phyloP scores from a whole-genome alignment of 2,797 vertebrate genomes.

The Rhincodon typus region DNA sequence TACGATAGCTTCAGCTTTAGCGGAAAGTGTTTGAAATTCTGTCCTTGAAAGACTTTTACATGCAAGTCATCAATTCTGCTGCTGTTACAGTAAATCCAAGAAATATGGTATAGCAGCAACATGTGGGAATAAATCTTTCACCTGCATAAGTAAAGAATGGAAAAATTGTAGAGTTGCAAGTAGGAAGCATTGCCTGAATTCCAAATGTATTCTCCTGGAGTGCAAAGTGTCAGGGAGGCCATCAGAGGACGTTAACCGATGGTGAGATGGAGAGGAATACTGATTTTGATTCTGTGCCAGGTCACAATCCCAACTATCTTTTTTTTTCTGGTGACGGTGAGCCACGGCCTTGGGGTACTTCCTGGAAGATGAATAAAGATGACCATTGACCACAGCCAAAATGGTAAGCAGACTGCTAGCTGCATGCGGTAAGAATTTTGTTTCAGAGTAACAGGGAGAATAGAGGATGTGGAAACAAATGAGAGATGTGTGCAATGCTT shows the following conservation, averaged over 20 bases:
- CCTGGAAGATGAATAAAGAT: neutral
- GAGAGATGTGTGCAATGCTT: too few relatives aligned
- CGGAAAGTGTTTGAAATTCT: neutral
- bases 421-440: neutral
- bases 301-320: neutral
- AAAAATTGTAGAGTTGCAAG: neutral
- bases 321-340: neutral
- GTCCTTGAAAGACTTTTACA: neutral
- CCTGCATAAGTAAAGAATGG: neutral
- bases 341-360: neutral
- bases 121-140: neutral
- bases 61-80: neutral
- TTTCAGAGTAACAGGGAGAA: neutral
- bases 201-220: neutral
- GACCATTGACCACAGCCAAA: neutral
- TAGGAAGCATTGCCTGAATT: neutral
- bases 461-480: neutral
- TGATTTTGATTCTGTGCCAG: neutral
- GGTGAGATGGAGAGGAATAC: neutral
- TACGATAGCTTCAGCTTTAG: neutral
- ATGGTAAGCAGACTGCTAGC: neutral
- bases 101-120: neutral
- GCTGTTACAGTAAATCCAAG: neutral
- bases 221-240: neutral
- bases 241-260: neutral